phyloP scores from a whole-genome alignment of 2,113 vertebrate species.

The Tupaia chinensis region DNA sequence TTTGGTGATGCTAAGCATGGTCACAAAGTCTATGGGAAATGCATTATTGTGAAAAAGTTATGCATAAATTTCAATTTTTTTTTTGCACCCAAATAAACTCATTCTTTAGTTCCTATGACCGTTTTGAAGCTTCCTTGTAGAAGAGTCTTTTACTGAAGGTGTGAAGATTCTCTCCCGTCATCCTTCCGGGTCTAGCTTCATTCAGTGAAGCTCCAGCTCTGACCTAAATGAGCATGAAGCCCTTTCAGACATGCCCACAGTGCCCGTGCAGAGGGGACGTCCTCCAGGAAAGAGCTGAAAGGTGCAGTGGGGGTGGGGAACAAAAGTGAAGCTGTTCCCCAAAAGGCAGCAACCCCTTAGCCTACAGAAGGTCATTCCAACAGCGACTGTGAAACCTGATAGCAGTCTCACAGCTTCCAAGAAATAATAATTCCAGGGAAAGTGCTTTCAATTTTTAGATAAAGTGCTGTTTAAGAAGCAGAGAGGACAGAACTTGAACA shows the following conservation, averaged over 20 bases:
- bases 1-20: not conserved
- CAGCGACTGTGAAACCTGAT: constrained; percentile 58
- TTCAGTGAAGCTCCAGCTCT: not conserved
- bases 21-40: too few species aligned
- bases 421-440: constrained; percentile 77
- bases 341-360: not conserved
- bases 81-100: too few species aligned
- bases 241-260: not conserved
- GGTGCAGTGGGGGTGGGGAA: fast-evolving
- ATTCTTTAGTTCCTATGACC: too few species aligned
- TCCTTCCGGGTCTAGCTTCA: not conserved
- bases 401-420: constrained; percentile 57
- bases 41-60: too few species aligned
- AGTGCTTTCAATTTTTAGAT: constrained; percentile 71
- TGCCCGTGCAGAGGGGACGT: not conserved
- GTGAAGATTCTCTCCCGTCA: not conserved
- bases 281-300: not conserved
- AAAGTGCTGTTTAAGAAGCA: constrained; percentile 72
- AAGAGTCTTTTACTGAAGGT: not conserved
- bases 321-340: not conserved
- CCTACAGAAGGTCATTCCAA: not conserved
- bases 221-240: not conserved
- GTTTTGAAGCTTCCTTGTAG: not conserved
- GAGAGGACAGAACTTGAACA: constrained; percentile 44
- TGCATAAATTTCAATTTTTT: too few species aligned